A percentile compares a stretch with the other conserved stretches of the same genome.
Conservation (phyloP, 1,140 invertebrate species). For the Scaptomyza hsui region DNA sequence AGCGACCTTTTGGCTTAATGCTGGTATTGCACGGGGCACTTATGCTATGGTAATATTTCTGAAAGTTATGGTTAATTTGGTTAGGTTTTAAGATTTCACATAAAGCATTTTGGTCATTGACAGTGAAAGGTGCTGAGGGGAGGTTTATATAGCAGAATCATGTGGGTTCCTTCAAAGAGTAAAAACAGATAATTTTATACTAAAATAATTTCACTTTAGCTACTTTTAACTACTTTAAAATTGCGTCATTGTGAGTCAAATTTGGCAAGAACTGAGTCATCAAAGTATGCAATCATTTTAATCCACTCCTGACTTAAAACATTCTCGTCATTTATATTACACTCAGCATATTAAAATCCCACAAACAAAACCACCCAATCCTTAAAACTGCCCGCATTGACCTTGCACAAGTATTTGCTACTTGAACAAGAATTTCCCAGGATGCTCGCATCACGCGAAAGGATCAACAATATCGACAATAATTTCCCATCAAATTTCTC, state of each 20-base stretch:
- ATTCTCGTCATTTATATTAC: no score
- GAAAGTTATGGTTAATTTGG: conserved; percentile 47
- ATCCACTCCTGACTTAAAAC: no score
- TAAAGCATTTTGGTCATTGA: conserved; percentile 32
- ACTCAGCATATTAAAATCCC: no score
- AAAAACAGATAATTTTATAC: neutral
- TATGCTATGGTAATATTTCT: conserved; percentile 6
- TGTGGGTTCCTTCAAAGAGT: neutral
- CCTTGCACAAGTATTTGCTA: conserved; percentile 7
- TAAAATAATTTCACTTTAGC: neutral
- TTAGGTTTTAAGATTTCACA: conserved; percentile 53
- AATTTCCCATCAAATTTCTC: conserved; percentile 60
- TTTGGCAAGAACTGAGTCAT: no score
- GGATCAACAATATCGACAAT: conserved; percentile 27
- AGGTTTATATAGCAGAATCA: neutral
- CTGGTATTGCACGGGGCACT: conserved; percentile 59
- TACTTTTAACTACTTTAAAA: conserved; percentile 1
- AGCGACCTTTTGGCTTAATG: conserved; percentile 76
- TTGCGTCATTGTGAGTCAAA: no score
- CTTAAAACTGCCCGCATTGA: conserved; percentile 53
- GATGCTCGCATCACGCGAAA: conserved; percentile 30
- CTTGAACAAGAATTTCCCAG: conserved; percentile 50
- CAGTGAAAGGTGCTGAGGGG: neutral
- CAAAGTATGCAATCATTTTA: no score
- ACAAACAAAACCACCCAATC: conserved; percentile 2